Conservation (phyloP, 2,113 vertebrate genomes). For the Syrmaticus mikado region DNA sequence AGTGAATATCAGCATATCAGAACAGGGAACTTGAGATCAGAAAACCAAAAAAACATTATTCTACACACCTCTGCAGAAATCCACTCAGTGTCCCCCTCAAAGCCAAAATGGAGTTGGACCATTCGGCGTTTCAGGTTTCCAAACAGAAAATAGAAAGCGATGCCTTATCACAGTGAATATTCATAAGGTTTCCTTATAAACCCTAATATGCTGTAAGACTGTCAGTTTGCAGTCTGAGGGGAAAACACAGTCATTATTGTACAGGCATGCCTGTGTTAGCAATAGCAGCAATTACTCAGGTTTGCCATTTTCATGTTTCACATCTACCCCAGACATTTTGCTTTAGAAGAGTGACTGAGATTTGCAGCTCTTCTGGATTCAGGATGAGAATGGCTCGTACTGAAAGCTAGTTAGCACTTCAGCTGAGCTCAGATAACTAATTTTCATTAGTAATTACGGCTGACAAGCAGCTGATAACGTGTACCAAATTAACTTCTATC, state of each 20-base stretch:
- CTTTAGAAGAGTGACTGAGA: neutral
- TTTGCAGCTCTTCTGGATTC: neutral
- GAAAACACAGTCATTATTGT: neutral
- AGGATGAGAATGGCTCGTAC: neutral
- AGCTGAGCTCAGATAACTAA: neutral
- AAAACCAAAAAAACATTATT: neutral
- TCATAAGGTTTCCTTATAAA: neutral
- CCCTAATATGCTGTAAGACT: neutral
- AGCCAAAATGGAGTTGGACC: neutral
- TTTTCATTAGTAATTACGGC: neutral
- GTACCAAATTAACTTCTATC: neutral
- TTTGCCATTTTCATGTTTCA: neutral
- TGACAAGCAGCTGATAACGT: fast-evolving
- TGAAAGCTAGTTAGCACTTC: neutral
- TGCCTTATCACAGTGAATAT: neutral
- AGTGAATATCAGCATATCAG: neutral
- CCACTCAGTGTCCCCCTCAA: neutral
- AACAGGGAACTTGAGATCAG: neutral
- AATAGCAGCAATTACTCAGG: neutral
- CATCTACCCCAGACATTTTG: neutral
- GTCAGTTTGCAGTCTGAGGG: neutral
- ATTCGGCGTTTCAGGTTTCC: neutral
- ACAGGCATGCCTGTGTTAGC: neutral
- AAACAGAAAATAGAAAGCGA: neutral
- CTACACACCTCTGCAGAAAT: fast-evolving